Evolutionary conservation across 1,140 invertebrate genomes (phyloP).

Genomic region (Cydia splendana): DNA sequence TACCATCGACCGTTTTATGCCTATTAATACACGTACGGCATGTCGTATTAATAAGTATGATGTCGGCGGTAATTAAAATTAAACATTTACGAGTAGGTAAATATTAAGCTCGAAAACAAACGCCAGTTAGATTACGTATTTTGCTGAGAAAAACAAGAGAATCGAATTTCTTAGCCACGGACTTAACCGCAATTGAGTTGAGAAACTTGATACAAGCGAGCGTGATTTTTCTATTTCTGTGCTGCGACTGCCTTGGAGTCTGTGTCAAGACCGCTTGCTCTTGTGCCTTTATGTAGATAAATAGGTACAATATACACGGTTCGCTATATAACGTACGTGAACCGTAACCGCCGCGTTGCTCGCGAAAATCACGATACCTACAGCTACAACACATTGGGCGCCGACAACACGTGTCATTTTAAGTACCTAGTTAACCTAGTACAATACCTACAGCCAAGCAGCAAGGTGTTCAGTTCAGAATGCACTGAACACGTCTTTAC

Average conservation of each 20-base stretch:
- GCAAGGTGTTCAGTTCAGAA: too few relatives aligned
- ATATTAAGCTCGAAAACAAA: background rate
- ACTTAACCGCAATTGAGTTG: slow-evolving; percentile 38
- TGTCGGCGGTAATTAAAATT: background rate
- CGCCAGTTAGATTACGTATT: background rate
- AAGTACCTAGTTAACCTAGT: too few relatives aligned
- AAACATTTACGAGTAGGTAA: background rate
- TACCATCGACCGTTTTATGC: background rate
- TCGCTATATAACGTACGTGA: background rate
- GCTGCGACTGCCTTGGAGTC: slow-evolving; percentile 21
- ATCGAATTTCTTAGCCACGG: slow-evolving; percentile 35
- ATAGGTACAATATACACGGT: background rate
- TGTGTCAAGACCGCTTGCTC: slow-evolving; percentile 19
- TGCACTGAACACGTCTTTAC: too few relatives aligned
- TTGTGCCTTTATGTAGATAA: background rate
- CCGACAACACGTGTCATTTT: background rate
- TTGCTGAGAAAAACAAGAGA: slow-evolving; percentile 33
- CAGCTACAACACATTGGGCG: background rate
- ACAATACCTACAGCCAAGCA: too few relatives aligned
- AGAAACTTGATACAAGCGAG: slow-evolving; percentile 39
- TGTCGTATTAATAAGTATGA: background rate
- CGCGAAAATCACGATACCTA: background rate
- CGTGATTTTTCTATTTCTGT: slow-evolving; percentile 34
- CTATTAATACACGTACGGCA: too few relatives aligned
- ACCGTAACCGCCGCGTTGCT: background rate